phyloP scores from a whole-genome alignment of 2,797 vertebrate species.

The Lycodopsis pacificus region DNA sequence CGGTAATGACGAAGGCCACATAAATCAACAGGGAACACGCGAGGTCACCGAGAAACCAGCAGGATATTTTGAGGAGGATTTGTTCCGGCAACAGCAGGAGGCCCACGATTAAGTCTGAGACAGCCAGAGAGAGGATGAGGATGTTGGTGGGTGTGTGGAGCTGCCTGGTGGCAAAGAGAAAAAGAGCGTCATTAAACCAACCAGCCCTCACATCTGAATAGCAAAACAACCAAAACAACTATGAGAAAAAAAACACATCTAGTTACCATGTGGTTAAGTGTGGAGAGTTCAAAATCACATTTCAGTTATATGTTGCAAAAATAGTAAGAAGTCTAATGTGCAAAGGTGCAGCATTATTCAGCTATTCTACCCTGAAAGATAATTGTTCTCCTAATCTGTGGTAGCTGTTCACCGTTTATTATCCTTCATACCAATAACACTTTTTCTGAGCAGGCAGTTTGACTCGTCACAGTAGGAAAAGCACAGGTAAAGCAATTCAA shows the following conservation, averaged over 20 bases:
- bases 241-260: too few relatives aligned
- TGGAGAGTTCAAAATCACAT: not conserved
- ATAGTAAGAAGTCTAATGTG: not conserved
- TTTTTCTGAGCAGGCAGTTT: not conserved
- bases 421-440: not conserved
- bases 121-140: slow-evolving; percentile 59
- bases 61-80: not conserved
- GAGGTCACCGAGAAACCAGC: slow-evolving; percentile 40
- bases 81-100: slow-evolving; percentile 15
- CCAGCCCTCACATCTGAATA: not conserved
- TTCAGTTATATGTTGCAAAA: not conserved
- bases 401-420: not conserved
- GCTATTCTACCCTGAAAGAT: not conserved
- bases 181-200: not conserved
- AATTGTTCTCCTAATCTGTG: not conserved
- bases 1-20: accelerated
- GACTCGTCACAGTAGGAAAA: not conserved
- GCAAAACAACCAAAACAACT: not conserved
- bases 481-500: not conserved
- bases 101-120: slow-evolving; percentile 51
- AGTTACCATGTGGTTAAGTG: not conserved
- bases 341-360: not conserved
- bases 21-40: not conserved
- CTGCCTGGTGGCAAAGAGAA: slow-evolving; percentile 35
- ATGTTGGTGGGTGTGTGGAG: slow-evolving; percentile 50